A percentile compares a stretch with the other conserved stretches of the same genome.
Evolutionary conservation across 2,113 vertebrate genomes (phyloP).

Genomic region (Datnioides undecimradiatus): DNA sequence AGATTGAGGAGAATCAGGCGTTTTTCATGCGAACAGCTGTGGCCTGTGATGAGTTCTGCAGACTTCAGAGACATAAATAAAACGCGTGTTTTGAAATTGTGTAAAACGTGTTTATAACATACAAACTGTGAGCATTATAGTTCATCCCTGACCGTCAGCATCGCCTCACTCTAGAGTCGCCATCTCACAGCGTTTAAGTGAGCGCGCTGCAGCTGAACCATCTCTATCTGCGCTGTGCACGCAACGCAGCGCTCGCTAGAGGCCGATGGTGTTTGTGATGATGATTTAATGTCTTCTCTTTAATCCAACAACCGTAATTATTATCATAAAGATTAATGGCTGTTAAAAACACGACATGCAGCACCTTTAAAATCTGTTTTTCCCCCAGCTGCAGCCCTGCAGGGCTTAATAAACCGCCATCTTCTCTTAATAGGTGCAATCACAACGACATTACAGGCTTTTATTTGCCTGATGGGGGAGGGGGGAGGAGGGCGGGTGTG

Average conservation of each 20-base stretch:
- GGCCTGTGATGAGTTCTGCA: too few species aligned
- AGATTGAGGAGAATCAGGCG: too few species aligned
- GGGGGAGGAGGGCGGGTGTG: too few species aligned
- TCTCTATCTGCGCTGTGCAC: background rate
- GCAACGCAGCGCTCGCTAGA: background rate
- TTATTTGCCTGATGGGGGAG: conserved; percentile 12
- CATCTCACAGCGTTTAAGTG: too few species aligned
- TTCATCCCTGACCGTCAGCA: background rate
- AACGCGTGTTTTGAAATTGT: too few species aligned
- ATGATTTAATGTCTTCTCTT: background rate
- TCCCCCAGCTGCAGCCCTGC: background rate
- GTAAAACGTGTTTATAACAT: too few species aligned
- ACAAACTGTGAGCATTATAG: background rate
- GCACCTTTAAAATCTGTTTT: background rate
- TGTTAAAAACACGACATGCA: background rate
- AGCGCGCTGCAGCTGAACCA: too few species aligned
- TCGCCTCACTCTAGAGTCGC: too few species aligned
- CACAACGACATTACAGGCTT: conserved; percentile 3
- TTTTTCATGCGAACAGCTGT: too few species aligned
- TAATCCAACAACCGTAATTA: background rate
- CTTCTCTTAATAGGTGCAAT: conserved; percentile 39
- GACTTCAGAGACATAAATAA: too few species aligned
- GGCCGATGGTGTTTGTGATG: background rate
- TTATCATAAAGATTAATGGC: background rate
- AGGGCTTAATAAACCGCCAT: conserved; percentile 24